Evolutionary conservation across 2,888 invertebrate genomes (phyloP).

Genomic region (Laothoe populi): DNA sequence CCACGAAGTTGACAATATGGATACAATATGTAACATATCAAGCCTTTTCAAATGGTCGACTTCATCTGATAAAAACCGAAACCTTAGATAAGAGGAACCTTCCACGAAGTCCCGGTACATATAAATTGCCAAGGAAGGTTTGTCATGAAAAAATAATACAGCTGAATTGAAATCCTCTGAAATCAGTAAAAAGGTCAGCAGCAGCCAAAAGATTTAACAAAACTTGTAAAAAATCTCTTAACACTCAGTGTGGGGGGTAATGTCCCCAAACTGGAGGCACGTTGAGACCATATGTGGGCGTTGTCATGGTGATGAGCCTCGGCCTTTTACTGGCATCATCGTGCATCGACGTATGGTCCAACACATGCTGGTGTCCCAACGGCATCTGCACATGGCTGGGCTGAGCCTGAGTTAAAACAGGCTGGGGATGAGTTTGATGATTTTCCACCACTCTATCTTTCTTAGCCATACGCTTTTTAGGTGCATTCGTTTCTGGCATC

Average conservation of each 20-base stretch:
- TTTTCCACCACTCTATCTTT: constrained; percentile 61
- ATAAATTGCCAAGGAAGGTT: too few species aligned
- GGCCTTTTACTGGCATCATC: constrained; percentile 70
- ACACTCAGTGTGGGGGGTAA: constrained; percentile 65
- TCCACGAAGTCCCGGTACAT: too few species aligned
- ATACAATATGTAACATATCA: too few species aligned
- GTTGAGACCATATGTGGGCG: constrained; percentile 60
- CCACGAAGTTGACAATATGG: too few species aligned
- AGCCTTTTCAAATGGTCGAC: too few species aligned
- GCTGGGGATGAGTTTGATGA: constrained; percentile 38
- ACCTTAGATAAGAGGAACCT: too few species aligned
- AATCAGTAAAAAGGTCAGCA: too few species aligned
- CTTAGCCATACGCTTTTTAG: constrained; percentile 67
- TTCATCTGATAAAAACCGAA: too few species aligned
- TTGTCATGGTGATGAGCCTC: constrained; percentile 60
- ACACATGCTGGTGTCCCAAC: constrained; percentile 33
- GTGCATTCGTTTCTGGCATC: constrained; percentile 53
- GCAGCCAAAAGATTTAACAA: too few species aligned
- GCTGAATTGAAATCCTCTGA: too few species aligned
- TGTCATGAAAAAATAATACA: too few species aligned
- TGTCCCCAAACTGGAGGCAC: constrained; percentile 72
- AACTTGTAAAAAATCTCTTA: constrained; percentile 3
- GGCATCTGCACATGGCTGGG: constrained; percentile 37
- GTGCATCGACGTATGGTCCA: constrained; percentile 38
- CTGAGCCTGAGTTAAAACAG: constrained; percentile 30